Evolutionary conservation across 2,888 invertebrate species (phyloP).

Genomic region (Dendrolimus pini): DNA sequence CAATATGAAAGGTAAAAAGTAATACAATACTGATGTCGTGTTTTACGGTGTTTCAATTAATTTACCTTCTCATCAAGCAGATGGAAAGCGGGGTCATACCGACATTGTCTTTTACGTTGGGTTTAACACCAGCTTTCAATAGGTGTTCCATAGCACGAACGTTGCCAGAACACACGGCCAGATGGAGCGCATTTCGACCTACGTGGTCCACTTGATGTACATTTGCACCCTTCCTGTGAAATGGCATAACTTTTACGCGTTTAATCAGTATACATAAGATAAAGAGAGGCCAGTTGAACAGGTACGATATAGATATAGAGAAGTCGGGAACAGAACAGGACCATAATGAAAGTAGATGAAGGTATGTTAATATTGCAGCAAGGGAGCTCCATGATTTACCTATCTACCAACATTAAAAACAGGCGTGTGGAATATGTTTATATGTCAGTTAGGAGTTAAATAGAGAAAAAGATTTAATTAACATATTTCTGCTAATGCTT

Average conservation of each 20-base stretch:
- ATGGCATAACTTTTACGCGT: not conserved
- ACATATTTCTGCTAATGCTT: too few relatives aligned
- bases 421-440: too few relatives aligned
- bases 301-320: not conserved
- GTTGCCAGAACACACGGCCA: conserved; percentile 47
- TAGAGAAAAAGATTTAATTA: too few relatives aligned
- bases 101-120: conserved; percentile 51
- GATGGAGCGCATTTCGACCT: conserved; percentile 55
- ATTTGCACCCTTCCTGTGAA: conserved; percentile 29
- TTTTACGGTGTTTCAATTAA: not conserved
- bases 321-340: not conserved
- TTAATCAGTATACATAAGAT: not conserved
- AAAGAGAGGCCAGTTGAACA: not conserved
- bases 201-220: conserved; percentile 46
- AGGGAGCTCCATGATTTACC: too few relatives aligned
- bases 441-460: too few relatives aligned
- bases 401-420: too few relatives aligned
- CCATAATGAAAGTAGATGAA: too few relatives aligned
- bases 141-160: conserved; percentile 32
- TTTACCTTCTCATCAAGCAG: conserved; percentile 56
- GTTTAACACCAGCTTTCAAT: conserved; percentile 39
- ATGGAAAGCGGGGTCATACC: conserved; percentile 65
- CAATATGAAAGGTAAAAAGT: too few relatives aligned
- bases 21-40: too few relatives aligned
- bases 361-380: too few relatives aligned